Evolutionary conservation across 1,140 invertebrate species (phyloP).

Genomic region (Araneus ventricosus): DNA sequence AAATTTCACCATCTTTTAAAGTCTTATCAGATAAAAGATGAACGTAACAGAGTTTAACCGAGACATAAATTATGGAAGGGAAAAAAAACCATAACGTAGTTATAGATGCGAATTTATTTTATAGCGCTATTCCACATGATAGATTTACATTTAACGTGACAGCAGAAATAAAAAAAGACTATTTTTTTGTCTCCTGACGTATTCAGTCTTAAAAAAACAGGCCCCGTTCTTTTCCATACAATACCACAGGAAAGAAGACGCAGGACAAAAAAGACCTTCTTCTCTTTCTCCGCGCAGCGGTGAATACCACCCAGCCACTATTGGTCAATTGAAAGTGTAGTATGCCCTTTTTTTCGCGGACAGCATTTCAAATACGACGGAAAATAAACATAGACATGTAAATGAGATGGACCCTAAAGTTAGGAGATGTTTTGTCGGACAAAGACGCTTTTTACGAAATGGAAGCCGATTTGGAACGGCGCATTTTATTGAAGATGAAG

Average conservation of each 20-base stretch:
- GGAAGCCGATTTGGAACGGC: conserved; percentile 43
- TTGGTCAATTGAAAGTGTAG: conserved; percentile 31
- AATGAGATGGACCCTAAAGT: conserved; percentile 28
- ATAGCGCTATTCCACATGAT: background rate
- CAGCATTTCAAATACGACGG: conserved; percentile 13
- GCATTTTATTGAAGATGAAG: conserved; percentile 52
- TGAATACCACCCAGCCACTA: conserved; percentile 18
- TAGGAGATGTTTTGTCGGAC: conserved; percentile 35
- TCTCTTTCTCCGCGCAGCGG: background rate
- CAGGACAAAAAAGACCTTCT: background rate
- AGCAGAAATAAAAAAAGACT: background rate
- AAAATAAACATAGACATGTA: conserved; percentile 68
- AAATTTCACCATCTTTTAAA: background rate
- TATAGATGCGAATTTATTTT: background rate
- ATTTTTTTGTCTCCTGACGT: conserved; percentile 1
- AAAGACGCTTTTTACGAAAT: conserved; percentile 38
- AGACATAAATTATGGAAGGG: background rate
- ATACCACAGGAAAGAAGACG: background rate
- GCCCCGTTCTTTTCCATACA: background rate
- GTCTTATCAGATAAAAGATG: background rate
- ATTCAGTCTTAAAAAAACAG: background rate
- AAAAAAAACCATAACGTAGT: background rate
- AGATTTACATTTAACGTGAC: background rate
- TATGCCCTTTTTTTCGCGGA: conserved; percentile 7
- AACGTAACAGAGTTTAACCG: background rate